Conservation (phyloP, 92 coral and sea anemone species). For the Porites rus region DNA sequence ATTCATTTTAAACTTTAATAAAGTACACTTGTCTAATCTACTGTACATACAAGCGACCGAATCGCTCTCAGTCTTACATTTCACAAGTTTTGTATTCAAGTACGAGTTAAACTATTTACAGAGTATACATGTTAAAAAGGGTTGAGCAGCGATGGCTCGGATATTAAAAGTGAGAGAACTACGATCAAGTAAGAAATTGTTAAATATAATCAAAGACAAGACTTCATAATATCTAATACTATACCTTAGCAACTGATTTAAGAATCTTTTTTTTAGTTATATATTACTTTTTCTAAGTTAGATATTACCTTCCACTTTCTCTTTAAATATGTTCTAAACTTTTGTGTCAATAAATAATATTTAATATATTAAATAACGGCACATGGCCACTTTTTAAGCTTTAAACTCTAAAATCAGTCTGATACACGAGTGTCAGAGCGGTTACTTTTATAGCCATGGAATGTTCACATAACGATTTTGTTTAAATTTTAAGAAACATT, state of each 20-base stretch:
- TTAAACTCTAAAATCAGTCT: not conserved
- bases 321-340: not conserved
- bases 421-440: not conserved
- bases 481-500: no score
- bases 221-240: no score
- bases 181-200: not conserved
- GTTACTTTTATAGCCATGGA: not conserved
- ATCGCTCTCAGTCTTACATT: not conserved
- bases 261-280: slow-evolving; percentile 50
- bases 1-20: slow-evolving; percentile 51
- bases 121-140: not conserved
- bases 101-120: not conserved
- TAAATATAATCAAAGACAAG: not conserved
- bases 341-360: slow-evolving; percentile 9
- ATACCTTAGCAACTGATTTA: slow-evolving; percentile 55
- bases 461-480: no score
- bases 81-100: not conserved
- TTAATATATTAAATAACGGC: slow-evolving; percentile 8
- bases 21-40: slow-evolving; percentile 41
- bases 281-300: slow-evolving; percentile 44
- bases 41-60: not conserved
- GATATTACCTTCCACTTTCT: not conserved
- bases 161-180: not conserved
- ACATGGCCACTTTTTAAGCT: not conserved
- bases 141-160: not conserved